These are phyloP conservation scores for Chrysemys picta DNA, from an alignment of 2,113 vertebrate species.

Conservation along the genomic window DNA sequence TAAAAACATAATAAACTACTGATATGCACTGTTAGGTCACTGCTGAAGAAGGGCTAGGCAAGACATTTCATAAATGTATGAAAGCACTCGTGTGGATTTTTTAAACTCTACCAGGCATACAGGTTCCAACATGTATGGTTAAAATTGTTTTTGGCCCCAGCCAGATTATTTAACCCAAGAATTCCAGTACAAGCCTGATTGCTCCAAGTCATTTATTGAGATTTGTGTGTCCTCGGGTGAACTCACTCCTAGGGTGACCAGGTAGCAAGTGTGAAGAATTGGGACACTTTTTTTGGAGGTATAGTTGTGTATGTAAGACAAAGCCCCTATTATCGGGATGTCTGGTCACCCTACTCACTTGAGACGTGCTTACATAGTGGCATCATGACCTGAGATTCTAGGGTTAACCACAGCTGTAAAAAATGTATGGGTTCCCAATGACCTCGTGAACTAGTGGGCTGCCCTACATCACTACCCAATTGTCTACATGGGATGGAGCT, in stretches of 20 bases:
- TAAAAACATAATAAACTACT: neutral
- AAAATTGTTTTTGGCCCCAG: neutral
- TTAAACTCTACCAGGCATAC: neutral
- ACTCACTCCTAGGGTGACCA: no score
- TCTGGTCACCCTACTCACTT: no score
- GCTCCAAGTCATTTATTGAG: neutral
- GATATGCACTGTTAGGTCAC: neutral
- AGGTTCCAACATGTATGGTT: neutral
- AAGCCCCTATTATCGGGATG: no score
- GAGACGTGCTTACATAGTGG: no score
- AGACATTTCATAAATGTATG: neutral
- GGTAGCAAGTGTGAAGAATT: no score
- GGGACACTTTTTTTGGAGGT: no score
- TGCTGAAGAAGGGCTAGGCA: no score
- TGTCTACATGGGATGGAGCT: no score
- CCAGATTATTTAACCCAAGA: neutral
- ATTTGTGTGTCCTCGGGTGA: neutral
- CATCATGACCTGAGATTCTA: neutral
- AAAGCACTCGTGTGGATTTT: neutral
- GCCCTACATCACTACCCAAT: neutral
- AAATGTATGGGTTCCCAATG: rapidly evolving
- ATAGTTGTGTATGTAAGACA: no score
- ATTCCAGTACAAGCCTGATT: neutral
- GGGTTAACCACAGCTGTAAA: rapidly evolving
- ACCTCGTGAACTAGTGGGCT: neutral